Evolutionary conservation across 35 echinoderm and acorn worm species (phyloP), one percentile per base, ranked within the genome.

Genomic region (Stichopus chloronotus): DNA sequence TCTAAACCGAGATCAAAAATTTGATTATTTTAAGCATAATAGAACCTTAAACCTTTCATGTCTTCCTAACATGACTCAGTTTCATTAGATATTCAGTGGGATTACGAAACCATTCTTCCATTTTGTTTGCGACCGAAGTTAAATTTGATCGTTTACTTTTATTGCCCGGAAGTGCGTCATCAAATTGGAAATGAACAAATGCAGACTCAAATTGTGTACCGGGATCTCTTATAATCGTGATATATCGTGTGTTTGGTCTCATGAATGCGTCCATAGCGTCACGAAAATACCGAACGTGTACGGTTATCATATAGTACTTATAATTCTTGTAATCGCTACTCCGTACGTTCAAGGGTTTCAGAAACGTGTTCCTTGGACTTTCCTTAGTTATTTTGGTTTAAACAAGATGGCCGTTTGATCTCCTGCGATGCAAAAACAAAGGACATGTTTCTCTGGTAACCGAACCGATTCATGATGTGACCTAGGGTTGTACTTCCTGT

Each of bases 201-300:
- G 96, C 96, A 14, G 97, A 98, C 78, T 96, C 94, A 74, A 98
- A 98, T 59, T 98, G 97, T 5, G 90, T 25, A 55, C 78, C 86
- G 52, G 94, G 97, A 25, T 98, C 94, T 59, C 97, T 76, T 13
- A 98, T 61, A 21, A 98, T 93, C 9, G 97, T 98, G 65, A 98
- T 92, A 83, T 98, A 98, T 25, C 93, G 60, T 17, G 97, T 93
- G 53, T 87, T 84, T 5, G 97, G 94, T 11, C 54, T 86, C 93
- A 96, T 96, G 43, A 94, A 95, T 8, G 90, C 52, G 87, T 92
- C 65, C 93, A 98, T 92, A 8, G 69, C 86, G 56, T 84, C 55
- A 21, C 93, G 69, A 22, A 90, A 63, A 57, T 98, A 98, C 11
- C 93, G 83, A 13, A 93, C 61, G 80, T 98, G 97, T n/a, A 94